Conservation (phyloP, 2,888 invertebrate species). For the Cantharis flavilabris region DNA sequence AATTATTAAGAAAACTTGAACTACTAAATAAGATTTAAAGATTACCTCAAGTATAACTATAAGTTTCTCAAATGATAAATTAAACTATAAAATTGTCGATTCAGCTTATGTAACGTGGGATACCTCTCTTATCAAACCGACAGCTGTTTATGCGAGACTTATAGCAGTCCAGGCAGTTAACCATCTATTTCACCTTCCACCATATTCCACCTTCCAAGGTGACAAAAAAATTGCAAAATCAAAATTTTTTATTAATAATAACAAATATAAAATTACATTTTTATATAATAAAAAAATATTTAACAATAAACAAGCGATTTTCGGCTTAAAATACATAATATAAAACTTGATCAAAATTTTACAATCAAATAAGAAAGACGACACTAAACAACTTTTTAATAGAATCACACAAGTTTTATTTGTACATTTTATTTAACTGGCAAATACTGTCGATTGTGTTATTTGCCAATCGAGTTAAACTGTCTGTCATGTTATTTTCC, state of each 20-base stretch:
- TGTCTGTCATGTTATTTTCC: conserved; percentile 59
- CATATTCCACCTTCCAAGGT: too few species aligned
- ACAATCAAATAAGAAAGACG: not conserved
- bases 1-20: too few species aligned
- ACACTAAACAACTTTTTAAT: not conserved
- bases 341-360: not conserved
- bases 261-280: not conserved
- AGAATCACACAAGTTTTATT: conserved; percentile 9
- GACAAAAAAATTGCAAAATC: not conserved
- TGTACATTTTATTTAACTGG: conserved; percentile 33
- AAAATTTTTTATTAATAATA: not conserved
- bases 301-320: not conserved
- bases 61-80: too few species aligned
- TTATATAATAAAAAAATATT: not conserved
- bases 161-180: too few species aligned
- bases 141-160: too few species aligned
- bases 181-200: too few species aligned
- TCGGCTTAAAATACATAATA: not conserved
- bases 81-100: too few species aligned
- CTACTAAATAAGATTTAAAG: too few species aligned
- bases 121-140: too few species aligned
- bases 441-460: conserved; percentile 55
- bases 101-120: too few species aligned
- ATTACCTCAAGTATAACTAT: too few species aligned
- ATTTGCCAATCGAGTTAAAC: conserved; percentile 59